Evolutionary conservation across 2,888 invertebrate genomes (phyloP).

Genomic region (Cybosia mesomella): DNA sequence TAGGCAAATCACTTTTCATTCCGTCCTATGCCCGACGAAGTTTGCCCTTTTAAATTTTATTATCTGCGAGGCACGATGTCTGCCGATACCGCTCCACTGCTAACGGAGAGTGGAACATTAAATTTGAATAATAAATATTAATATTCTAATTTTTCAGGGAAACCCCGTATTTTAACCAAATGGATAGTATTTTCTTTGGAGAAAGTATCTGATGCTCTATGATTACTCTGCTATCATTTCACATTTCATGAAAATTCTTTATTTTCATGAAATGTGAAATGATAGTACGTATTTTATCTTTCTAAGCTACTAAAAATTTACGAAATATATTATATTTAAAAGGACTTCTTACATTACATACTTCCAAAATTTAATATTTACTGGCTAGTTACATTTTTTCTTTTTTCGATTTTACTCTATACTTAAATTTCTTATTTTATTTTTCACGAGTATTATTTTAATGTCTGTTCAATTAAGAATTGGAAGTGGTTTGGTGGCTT

Average conservation of each 20-base stretch:
- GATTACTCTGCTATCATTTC: no score
- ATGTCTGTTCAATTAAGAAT: no score
- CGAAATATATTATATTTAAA: neutral
- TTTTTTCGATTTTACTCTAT: no score
- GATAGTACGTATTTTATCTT: neutral
- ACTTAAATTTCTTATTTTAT: no score
- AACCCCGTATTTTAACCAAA: conserved; percentile 6
- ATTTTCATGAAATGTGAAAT: neutral
- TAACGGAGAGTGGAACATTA: conserved; percentile 49
- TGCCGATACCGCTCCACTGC: conserved; percentile 46
- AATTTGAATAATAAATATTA: conserved; percentile 48
- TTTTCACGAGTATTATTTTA: no score
- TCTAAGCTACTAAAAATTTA: neutral
- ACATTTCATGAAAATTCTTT: no score
- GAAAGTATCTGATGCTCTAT: neutral
- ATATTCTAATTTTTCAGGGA: conserved; percentile 25
- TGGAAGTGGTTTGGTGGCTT: no score
- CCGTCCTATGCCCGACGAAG: conserved; percentile 76
- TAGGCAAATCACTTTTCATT: conserved; percentile 86
- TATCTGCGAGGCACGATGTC: conserved; percentile 71
- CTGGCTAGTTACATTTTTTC: no score
- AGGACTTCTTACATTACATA: no score
- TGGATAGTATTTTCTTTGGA: conserved; percentile 11
- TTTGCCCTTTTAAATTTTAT: conserved; percentile 86
- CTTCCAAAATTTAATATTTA: no score